Percentiles rank a stretch among this genome's conserved stretches.
Evolutionary conservation across 2,888 invertebrate genomes (phyloP).

Genomic region (Eumacrocentrus americanus): DNA sequence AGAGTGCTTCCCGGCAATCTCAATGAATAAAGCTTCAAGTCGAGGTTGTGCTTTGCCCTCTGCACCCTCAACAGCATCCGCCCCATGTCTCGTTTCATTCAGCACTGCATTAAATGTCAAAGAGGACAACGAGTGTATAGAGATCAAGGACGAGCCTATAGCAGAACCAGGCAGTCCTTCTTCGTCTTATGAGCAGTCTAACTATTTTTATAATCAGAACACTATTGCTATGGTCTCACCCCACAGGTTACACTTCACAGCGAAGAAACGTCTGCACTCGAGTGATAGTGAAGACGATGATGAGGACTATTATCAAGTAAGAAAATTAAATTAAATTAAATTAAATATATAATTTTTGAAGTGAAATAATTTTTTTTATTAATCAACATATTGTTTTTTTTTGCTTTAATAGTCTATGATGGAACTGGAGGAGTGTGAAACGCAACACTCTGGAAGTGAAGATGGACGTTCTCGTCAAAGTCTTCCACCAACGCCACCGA

Average conservation of each 20-base stretch:
- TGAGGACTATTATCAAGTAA: constrained; percentile 54
- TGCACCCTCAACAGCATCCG: constrained; percentile 28
- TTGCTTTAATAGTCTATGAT: constrained; percentile 28
- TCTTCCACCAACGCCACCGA: constrained; percentile 89
- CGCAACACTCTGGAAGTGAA: constrained; percentile 41
- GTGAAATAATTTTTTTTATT: constrained; percentile 1
- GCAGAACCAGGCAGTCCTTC: constrained; percentile 76
- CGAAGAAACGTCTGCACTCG: constrained; percentile 39
- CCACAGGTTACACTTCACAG: constrained; percentile 47
- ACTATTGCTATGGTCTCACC: constrained; percentile 52
- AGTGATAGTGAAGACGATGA: constrained; percentile 58
- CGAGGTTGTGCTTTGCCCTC: constrained; percentile 43
- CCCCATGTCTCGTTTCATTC: background rate
- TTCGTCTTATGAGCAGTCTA: constrained; percentile 72
- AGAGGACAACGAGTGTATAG: constrained; percentile 46
- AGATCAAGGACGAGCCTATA: constrained; percentile 79
- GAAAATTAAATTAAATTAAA: background rate
- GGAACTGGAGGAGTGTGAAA: constrained; percentile 49
- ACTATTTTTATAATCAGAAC: constrained; percentile 45
- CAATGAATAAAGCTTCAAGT: constrained; percentile 69
- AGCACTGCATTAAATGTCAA: constrained; percentile 37
- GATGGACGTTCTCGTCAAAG: constrained; percentile 54
- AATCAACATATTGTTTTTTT: background rate
- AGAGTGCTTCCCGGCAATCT: constrained; percentile 84
- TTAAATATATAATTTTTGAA: background rate